These are phyloP conservation scores for Ranitomeya imitator DNA, from an alignment of 2,113 vertebrate species.

Conservation along the genomic window DNA sequence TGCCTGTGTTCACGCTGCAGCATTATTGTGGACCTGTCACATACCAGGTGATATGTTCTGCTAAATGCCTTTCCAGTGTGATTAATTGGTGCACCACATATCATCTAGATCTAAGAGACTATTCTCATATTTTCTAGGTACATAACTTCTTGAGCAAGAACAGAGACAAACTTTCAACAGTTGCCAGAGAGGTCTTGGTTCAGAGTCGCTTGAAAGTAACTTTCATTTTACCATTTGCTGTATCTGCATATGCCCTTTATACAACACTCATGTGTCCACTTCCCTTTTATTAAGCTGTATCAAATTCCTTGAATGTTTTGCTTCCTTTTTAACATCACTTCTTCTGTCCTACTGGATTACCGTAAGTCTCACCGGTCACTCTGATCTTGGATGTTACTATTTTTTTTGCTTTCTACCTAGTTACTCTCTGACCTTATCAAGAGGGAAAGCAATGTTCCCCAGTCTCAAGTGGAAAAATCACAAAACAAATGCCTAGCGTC, in stretches of 20 bases:
- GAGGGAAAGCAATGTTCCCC: slow-evolving; percentile 71
- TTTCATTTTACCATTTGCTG: not conserved
- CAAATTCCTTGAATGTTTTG: not conserved
- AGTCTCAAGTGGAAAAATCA: slow-evolving; percentile 66
- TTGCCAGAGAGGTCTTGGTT: slow-evolving; percentile 82
- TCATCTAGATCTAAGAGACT: not conserved
- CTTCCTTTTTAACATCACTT: too few species aligned
- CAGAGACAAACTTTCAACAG: slow-evolving; percentile 78
- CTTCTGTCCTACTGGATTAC: not conserved
- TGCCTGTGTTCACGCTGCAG: slow-evolving; percentile 88
- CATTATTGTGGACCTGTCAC: slow-evolving; percentile 89
- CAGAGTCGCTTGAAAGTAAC: slow-evolving; percentile 83
- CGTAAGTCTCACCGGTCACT: not conserved
- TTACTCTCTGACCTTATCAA: slow-evolving; percentile 81
- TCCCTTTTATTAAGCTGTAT: not conserved
- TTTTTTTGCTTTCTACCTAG: slow-evolving; percentile 66
- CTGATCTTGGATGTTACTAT: not conserved
- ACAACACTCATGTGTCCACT: not conserved
- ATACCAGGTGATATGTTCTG: slow-evolving; percentile 79
- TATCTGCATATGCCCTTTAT: not conserved
- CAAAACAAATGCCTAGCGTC: slow-evolving; percentile 68
- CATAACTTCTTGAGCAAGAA: slow-evolving; percentile 92
- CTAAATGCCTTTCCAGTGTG: not conserved
- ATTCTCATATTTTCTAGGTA: slow-evolving; percentile 72
- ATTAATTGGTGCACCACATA: not conserved